Evolutionary conservation across 2,888 invertebrate species (phyloP), one percentile per base, ranked within the genome.

Genomic region (Yponomeuta plumbellus): DNA sequence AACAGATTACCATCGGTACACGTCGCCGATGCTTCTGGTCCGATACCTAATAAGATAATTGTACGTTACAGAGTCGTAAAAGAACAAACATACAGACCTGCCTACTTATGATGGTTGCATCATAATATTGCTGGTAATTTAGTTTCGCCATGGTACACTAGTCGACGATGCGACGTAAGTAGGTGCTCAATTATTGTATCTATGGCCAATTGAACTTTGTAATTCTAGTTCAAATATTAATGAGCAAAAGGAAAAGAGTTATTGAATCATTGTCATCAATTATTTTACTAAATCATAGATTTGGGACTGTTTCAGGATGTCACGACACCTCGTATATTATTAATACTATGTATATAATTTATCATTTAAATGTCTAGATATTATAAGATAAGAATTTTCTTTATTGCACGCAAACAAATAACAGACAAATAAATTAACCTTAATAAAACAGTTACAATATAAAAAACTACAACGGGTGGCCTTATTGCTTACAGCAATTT

Each of bases 1-100:
- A 62, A 62, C 62, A 62, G 62, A 62, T 62, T 62, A 39, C 26
- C 20, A 13, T 34, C 23, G 17, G 20, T 26, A 62, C 62, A 23
- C n/a, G 39, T 40, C 34, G 13, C 34, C 34, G 26, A 62, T 34
- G 62, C 39, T 62, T 39, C 62, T 62, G 59, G 26, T 17, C 34
- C 62, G 17, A 34, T n/a, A 39, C 5, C 62, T 59, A 62, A 62
- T 22, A 63, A 44, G 63, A 63, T 63, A 63, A 63, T 63, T 63
- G 44, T 63, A 44, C 40, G 11, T 63, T 63, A 63, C 44, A 26
- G 21, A 44, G 20, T 63, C 21, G 17, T 63, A 63, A 63, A 61
- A 63, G 40, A 63, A 63, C 63, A 63, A 63, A 63, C 63, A 63
- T 34, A 61, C 63, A 63, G n/a, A 61, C 61, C 26, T 61, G 26